These are phyloP conservation scores for Molossus molossus DNA, from an alignment of 2,797 vertebrate genomes.

Conservation along the genomic window DNA sequence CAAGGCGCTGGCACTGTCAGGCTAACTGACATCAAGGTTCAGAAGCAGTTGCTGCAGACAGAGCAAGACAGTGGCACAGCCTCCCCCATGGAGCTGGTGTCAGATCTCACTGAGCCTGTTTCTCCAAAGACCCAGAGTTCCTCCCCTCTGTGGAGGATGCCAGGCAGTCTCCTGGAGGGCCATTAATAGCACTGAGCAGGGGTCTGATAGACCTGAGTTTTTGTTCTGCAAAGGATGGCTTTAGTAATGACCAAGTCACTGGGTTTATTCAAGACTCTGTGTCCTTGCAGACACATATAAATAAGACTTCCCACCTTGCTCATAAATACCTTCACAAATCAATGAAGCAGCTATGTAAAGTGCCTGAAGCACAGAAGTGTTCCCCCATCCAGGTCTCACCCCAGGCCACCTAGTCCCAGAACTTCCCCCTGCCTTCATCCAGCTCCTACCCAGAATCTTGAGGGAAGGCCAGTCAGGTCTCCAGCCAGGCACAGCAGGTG, in stretches of 20 bases:
- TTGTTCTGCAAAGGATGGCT: neutral
- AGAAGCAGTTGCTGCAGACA: neutral
- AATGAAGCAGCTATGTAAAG: neutral
- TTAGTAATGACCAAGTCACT: neutral
- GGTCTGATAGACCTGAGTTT: neutral
- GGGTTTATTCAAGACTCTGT: neutral
- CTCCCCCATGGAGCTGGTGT: neutral
- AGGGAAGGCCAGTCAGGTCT: neutral
- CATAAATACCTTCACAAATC: neutral
- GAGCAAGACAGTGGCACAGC: neutral
- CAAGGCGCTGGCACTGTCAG: neutral
- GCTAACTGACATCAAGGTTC: fast-evolving
- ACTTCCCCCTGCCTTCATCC: neutral
- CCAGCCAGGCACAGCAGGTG: neutral
- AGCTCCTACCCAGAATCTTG: neutral
- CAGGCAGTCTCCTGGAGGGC: neutral
- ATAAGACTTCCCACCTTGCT: neutral
- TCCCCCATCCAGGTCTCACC: neutral
- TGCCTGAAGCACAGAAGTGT: neutral
- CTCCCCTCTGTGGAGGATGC: neutral
- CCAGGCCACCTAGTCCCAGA: neutral
- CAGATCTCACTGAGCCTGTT: neutral
- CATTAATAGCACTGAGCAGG: neutral
- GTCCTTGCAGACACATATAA: neutral
- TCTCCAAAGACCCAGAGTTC: neutral